A percentile compares a stretch with the other conserved stretches of the same genome.
Conservation (phyloP, 1,140 invertebrate genomes). For the Neodiprion pinetum region DNA sequence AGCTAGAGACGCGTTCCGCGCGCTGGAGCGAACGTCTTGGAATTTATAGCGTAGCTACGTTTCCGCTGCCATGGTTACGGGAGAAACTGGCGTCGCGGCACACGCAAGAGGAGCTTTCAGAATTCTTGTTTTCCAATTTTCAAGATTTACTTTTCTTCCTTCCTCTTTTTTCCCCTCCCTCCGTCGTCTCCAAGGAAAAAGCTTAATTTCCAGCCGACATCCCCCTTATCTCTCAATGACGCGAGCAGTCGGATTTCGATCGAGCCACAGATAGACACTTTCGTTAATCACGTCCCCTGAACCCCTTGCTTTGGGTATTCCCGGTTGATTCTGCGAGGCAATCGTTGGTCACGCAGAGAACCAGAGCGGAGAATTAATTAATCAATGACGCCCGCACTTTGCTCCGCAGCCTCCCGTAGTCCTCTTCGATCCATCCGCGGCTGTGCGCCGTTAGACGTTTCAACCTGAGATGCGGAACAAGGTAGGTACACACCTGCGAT, state of each 20-base stretch:
- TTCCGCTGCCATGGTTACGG: neutral
- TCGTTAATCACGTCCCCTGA: no score
- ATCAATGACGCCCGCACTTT: conserved; percentile 1
- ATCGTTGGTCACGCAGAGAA: neutral
- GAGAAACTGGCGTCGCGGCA: no score
- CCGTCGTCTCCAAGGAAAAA: neutral
- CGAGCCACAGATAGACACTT: no score
- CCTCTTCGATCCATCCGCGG: neutral
- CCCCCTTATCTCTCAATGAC: neutral
- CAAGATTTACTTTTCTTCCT: conserved; percentile 12
- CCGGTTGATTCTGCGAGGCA: neutral
- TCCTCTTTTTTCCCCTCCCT: conserved; percentile 14
- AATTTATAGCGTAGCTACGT: neutral
- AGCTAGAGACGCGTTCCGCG: neutral
- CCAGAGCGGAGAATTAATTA: neutral
- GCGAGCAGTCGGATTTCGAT: no score
- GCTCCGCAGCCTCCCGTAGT: neutral
- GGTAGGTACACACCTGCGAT: neutral
- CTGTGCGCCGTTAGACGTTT: neutral
- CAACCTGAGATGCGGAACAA: neutral
- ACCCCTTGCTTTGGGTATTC: no score
- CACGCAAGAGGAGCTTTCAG: no score
- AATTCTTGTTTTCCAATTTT: no score
- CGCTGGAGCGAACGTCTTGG: neutral
- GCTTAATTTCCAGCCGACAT: neutral